Conservation (phyloP, 2,888 invertebrate genomes). For the Nephrocerus scutellatus region DNA sequence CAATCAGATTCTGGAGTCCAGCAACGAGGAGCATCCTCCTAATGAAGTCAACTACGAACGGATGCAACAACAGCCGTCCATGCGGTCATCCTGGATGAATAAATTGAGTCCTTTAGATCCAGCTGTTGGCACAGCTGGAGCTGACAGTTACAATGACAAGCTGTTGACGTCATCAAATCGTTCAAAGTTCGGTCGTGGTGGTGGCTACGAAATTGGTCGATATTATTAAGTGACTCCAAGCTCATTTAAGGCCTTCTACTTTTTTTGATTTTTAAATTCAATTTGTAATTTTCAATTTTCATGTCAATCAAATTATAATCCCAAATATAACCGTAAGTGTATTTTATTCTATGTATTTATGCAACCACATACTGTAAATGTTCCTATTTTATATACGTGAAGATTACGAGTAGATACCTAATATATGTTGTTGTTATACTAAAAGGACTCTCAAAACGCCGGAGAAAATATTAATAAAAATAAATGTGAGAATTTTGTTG, state of each 20-base stretch:
- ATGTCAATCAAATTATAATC: too few species aligned
- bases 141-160: conserved; percentile 20
- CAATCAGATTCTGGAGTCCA: conserved; percentile 46
- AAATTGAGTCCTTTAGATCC: conserved; percentile 34
- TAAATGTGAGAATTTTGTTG: too few species aligned
- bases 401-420: too few species aligned
- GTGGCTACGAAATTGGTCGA: conserved; percentile 30
- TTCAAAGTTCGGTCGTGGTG: conserved; percentile 21
- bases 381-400: too few species aligned
- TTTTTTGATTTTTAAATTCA: too few species aligned
- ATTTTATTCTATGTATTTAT: too few species aligned
- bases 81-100: conserved; percentile 35
- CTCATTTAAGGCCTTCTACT: conserved; percentile 1
- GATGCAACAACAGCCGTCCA: conserved; percentile 26
- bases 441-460: too few species aligned
- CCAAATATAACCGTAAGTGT: too few species aligned
- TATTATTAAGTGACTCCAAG: conserved; percentile 26
- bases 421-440: too few species aligned
- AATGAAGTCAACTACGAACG: conserved; percentile 23
- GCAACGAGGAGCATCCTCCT: conserved; percentile 41
- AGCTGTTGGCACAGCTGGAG: conserved; percentile 27
- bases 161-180: conserved; percentile 17
- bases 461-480: too few species aligned
- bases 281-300: too few species aligned
- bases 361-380: too few species aligned